phyloP scores from a whole-genome alignment of 2,113 vertebrate genomes.

The Phyllostomus hastatus region DNA sequence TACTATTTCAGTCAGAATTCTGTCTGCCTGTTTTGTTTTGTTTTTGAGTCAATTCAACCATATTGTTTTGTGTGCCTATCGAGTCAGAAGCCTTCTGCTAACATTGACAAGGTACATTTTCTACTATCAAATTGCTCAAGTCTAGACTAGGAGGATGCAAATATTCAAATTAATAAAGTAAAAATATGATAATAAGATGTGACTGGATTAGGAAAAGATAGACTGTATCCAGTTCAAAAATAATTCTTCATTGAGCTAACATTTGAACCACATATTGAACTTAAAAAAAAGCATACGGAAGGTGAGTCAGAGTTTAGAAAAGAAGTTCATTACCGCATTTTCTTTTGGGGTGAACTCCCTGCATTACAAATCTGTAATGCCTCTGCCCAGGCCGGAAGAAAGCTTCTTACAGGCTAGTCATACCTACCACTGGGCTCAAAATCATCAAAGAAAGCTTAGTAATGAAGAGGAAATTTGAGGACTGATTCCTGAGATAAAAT shows the following conservation, averaged over 20 bases:
- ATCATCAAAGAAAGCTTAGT: neutral
- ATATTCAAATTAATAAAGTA: neutral
- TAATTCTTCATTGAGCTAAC: neutral
- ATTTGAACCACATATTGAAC: neutral
- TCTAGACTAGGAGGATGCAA: neutral
- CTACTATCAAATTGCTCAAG: neutral
- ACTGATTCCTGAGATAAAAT: neutral
- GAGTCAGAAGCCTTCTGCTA: neutral
- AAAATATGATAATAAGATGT: neutral
- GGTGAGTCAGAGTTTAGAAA: neutral
- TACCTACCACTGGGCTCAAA: neutral
- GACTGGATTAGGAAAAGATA: neutral
- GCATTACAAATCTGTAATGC: neutral
- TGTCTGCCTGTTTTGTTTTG: neutral
- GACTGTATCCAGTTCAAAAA: neutral
- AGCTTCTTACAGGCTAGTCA: neutral
- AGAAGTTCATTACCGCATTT: neutral
- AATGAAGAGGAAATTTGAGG: neutral
- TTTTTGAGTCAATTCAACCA: neutral
- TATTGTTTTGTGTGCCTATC: neutral
- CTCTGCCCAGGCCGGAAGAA: neutral
- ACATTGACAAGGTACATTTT: neutral
- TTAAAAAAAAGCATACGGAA: neutral
- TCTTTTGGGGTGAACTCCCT: neutral
- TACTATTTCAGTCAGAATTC: neutral